These are phyloP conservation scores for Cataglyphis altisquamis DNA, from an alignment of 2,888 invertebrate species.

Conservation along the genomic window DNA sequence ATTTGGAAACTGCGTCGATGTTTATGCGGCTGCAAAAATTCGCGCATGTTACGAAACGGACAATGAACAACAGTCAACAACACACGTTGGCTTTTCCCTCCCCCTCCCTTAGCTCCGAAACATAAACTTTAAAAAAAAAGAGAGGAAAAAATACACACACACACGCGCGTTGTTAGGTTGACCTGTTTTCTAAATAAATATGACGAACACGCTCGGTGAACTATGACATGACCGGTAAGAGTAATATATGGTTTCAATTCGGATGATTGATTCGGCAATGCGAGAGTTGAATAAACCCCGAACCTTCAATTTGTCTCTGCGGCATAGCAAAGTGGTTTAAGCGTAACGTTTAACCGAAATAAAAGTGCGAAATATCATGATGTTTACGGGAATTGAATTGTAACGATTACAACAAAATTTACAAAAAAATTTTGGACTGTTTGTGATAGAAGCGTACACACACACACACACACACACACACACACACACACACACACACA, in stretches of 20 bases:
- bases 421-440: not conserved
- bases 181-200: constrained; percentile 40
- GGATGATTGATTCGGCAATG: constrained; percentile 31
- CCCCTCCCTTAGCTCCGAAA: not conserved
- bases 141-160: not conserved
- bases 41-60: constrained; percentile 6
- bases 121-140: constrained; percentile 28
- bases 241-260: constrained; percentile 38
- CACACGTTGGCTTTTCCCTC: constrained; percentile 2
- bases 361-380: not conserved
- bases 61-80: constrained; percentile 32
- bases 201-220: constrained; percentile 30
- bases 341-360: not conserved
- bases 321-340: not conserved
- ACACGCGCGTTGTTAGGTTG: constrained; percentile 1
- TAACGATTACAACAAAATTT: not conserved
- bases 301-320: constrained; percentile 14
- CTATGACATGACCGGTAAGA: constrained; percentile 15
- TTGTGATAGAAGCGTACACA: not conserved
- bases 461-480: no score
- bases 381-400: not conserved
- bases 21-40: constrained; percentile 45
- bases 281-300: constrained; percentile 1
- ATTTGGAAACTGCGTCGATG: constrained; percentile 12
- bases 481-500: no score